A percentile compares a stretch with the other conserved stretches of the same genome.
Evolutionary conservation across 2,113 vertebrate genomes (phyloP).

Genomic region (Odontophorus gujanensis): DNA sequence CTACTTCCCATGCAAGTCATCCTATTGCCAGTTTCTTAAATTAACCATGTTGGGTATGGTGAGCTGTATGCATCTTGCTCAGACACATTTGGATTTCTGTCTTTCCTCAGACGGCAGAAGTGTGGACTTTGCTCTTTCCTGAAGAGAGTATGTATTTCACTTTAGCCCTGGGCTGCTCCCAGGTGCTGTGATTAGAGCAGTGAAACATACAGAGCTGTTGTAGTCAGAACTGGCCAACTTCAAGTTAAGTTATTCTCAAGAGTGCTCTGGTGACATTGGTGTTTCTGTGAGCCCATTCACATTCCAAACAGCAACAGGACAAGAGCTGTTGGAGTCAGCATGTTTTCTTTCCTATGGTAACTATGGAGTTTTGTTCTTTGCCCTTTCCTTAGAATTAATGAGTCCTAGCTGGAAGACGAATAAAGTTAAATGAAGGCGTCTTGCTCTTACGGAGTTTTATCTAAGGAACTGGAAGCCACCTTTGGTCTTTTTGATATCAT

Average conservation of each 20-base stretch:
- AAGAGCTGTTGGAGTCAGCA: not conserved
- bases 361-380: constrained; percentile 17
- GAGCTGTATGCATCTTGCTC: not conserved
- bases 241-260: not conserved
- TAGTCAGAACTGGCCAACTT: not conserved
- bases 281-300: not conserved
- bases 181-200: not conserved
- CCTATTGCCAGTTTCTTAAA: not conserved
- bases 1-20: not conserved
- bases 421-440: not conserved
- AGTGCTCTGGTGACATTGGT: not conserved
- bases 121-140: not conserved
- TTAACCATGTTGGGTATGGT: not conserved
- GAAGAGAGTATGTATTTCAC: not conserved
- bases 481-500: not conserved
- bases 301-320: not conserved
- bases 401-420: not conserved
- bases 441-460: not conserved
- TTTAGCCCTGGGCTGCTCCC: not conserved
- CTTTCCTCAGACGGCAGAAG: not conserved
- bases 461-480: not conserved
- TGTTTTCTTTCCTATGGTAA: not conserved
- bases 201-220: not conserved
- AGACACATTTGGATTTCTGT: not conserved
- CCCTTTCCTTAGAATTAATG: not conserved